Percentiles rank a stretch among this genome's conserved stretches.
Evolutionary conservation across 2,797 vertebrate genomes (phyloP).

Genomic region (Eulemur mongoz): DNA sequence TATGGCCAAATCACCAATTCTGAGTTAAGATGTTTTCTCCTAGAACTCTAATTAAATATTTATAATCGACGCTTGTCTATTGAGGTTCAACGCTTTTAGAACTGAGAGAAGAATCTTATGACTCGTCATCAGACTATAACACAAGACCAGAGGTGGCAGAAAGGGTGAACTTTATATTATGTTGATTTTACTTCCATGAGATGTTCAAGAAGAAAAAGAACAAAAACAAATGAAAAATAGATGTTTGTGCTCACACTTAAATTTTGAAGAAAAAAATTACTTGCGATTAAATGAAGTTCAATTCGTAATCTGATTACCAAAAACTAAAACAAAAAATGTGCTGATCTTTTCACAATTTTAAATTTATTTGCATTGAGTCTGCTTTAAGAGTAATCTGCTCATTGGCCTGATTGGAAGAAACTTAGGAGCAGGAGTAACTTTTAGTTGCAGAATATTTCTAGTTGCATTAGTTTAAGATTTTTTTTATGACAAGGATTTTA

Average conservation of each 20-base stretch:
- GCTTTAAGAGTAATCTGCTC: slow-evolving; percentile 54
- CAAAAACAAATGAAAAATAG: slow-evolving; percentile 46
- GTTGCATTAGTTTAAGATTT: not conserved
- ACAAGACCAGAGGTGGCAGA: not conserved
- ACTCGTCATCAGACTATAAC: slow-evolving; percentile 9
- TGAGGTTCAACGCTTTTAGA: slow-evolving; percentile 13
- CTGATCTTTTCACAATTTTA: slow-evolving; percentile 52
- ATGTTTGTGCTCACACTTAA: slow-evolving; percentile 44
- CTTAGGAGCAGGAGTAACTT: not conserved
- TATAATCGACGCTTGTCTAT: not conserved
- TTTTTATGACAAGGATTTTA: not conserved
- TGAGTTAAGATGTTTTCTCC: not conserved
- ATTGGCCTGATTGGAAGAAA: not conserved
- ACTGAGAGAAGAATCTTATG: not conserved
- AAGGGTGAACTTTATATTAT: not conserved
- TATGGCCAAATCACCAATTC: not conserved
- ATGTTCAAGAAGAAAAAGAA: slow-evolving; percentile 21
- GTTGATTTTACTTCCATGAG: slow-evolving; percentile 37
- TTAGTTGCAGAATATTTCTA: not conserved
- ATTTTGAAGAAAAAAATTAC: slow-evolving; percentile 60
- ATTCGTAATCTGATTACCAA: slow-evolving; percentile 69
- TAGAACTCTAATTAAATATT: slow-evolving; percentile 32
- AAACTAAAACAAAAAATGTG: slow-evolving; percentile 48
- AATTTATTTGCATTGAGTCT: slow-evolving; percentile 57
- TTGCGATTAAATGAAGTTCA: slow-evolving; percentile 61